These are phyloP conservation scores for Silurus meridionalis DNA, from an alignment of 2,113 vertebrate genomes.

Conservation along the genomic window DNA sequence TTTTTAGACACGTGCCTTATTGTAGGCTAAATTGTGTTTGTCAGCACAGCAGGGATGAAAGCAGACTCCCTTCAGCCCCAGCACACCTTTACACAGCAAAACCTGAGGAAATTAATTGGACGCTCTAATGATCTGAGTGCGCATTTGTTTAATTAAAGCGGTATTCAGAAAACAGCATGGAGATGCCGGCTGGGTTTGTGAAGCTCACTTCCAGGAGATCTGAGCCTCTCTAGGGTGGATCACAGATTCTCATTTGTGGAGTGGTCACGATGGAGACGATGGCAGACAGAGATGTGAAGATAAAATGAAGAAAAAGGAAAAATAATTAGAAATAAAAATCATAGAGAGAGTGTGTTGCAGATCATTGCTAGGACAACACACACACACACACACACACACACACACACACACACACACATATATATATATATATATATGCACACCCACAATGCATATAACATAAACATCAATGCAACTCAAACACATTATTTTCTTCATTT, in stretches of 20 bases:
- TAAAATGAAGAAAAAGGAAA: not conserved
- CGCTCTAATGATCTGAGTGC: not conserved
- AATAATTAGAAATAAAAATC: conserved; percentile 46
- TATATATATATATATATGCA: no score
- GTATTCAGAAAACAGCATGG: not conserved
- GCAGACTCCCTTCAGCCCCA: not conserved
- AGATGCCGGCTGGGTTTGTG: not conserved
- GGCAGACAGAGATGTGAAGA: not conserved
- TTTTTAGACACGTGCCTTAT: not conserved
- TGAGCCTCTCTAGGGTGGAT: conserved; percentile 53
- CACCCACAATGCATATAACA: no score
- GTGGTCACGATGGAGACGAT: conserved; percentile 54
- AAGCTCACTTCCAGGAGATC: conserved; percentile 55
- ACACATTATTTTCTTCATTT: not conserved
- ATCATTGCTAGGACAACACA: no score
- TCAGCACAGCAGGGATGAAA: not conserved
- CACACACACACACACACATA: not conserved
- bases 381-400: not conserved
- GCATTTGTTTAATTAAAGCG: conserved; percentile 35
- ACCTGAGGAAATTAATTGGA: not conserved
- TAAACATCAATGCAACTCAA: no score
- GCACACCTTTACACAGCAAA: conserved; percentile 3
- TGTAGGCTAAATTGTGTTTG: not conserved
- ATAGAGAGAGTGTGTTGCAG: not conserved
- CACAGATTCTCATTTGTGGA: conserved; percentile 68